Evolutionary conservation across 2,888 invertebrate genomes (phyloP).

Genomic region (Drepanosiphum platanoidis): DNA sequence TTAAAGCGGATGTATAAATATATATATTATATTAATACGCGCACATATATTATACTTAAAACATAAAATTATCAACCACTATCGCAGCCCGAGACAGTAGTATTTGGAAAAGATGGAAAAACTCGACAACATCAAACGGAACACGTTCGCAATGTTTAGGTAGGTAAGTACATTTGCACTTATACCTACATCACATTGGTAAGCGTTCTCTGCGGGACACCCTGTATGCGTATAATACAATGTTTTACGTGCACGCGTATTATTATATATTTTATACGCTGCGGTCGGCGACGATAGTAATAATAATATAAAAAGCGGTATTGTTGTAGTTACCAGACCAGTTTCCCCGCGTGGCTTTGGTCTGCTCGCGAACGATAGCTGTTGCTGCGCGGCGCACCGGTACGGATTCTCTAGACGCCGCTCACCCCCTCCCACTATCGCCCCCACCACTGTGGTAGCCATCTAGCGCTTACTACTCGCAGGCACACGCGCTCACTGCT

Average conservation of each 20-base stretch:
- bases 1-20: too few species aligned
- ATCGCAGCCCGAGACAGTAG: too few species aligned
- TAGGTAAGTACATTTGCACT: too few species aligned
- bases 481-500: neutral
- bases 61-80: too few species aligned
- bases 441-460: neutral
- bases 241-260: neutral
- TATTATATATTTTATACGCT: too few species aligned
- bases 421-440: neutral
- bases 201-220: too few species aligned
- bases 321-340: slow-evolving; percentile 60
- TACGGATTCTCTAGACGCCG: slow-evolving; percentile 24
- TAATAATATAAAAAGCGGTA: slow-evolving; percentile 41
- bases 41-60: too few species aligned
- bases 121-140: too few species aligned
- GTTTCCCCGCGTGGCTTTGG: slow-evolving; percentile 38
- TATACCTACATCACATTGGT: too few species aligned
- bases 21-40: too few species aligned
- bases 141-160: too few species aligned
- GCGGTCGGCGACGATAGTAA: neutral
- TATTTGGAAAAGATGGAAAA: too few species aligned
- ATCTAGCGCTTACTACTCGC: neutral
- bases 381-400: neutral
- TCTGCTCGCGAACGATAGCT: neutral
- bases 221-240: neutral